Base-by-base conservation (phyloP, 92 coral and sea anemone genomes). In the Parazoanthus swiftii region DNA sequence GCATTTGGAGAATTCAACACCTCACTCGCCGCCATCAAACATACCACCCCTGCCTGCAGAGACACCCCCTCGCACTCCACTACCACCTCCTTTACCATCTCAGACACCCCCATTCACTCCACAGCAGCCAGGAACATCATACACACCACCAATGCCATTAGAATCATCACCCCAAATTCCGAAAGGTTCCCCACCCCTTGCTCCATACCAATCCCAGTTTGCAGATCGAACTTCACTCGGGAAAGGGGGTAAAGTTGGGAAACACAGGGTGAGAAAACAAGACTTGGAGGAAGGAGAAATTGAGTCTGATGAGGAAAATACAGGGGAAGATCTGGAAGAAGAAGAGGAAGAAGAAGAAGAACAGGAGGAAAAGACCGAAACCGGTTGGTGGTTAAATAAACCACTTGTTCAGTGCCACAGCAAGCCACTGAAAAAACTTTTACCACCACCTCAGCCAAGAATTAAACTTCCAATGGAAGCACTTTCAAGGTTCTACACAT, bases 371-470 rank as follows among this genome's bases (percentile, higher is more conserved):
- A 78, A 82, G 74, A 38, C 33, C 7, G 70, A 59, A 20, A 93
- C 82, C 26, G 95, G 95, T 1, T 97, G 98, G 98, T 97, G 99
- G 99, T 66, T 94, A 23, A 85, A 77, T n/a, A 94, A 92, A 59
- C 99, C 99, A 4, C 85, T 97, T 21, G 80, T 46, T 26, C 86
- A 92, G 29, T 54, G 83, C 15, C 72, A 86, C 2, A 80, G 46
- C 21, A 92, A 84, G 67, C 89, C 85, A 48, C 67, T 74, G 20
- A 94, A 85, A 80, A 72, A 86, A 29, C 78, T 94, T 48, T 86
- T 88, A 16, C 99, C 98, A 0, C 99, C 99, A 38, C 98, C 98
- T 23, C 85, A 85, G 14, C 99, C 99, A 18, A 83, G 94, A 21
- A 92, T 93, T 21, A 92, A 89, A 67, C 92, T 97, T 18, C 99